phyloP scores from a whole-genome alignment of 2,888 invertebrate species.

The Tenthredo scrophulariae region DNA sequence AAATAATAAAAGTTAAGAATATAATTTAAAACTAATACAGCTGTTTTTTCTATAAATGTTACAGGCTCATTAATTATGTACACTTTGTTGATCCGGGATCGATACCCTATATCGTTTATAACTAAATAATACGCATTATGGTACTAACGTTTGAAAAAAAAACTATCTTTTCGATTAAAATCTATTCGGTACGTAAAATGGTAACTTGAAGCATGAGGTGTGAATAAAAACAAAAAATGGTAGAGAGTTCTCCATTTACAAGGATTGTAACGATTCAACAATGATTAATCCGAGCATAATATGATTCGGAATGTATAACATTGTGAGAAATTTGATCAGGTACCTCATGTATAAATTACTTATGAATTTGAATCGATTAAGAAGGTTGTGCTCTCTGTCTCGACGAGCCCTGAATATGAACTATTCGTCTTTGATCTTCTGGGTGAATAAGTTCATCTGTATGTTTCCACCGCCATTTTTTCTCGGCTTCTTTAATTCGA shows the following conservation, averaged over 20 bases:
- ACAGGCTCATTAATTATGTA: background rate
- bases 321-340: background rate
- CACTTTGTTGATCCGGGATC: background rate
- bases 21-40: background rate
- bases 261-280: background rate
- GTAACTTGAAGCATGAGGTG: slow-evolving; percentile 31
- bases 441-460: slow-evolving; percentile 86
- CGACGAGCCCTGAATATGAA: slow-evolving; percentile 81
- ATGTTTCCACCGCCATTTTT: slow-evolving; percentile 86
- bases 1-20: background rate
- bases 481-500: slow-evolving; percentile 85
- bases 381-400: slow-evolving; percentile 50
- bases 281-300: background rate
- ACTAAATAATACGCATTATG: background rate
- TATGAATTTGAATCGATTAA: background rate
- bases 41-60: background rate
- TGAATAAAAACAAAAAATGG: background rate
- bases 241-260: background rate
- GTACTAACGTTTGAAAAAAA: background rate
- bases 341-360: background rate
- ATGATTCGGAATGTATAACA: background rate
- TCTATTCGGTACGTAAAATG: slow-evolving; percentile 14
- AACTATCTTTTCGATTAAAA: background rate
- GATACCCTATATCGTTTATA: background rate
- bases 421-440: slow-evolving; percentile 85